phyloP scores from a whole-genome alignment of 2,888 invertebrate genomes.

The Eupithecia exiguata region DNA sequence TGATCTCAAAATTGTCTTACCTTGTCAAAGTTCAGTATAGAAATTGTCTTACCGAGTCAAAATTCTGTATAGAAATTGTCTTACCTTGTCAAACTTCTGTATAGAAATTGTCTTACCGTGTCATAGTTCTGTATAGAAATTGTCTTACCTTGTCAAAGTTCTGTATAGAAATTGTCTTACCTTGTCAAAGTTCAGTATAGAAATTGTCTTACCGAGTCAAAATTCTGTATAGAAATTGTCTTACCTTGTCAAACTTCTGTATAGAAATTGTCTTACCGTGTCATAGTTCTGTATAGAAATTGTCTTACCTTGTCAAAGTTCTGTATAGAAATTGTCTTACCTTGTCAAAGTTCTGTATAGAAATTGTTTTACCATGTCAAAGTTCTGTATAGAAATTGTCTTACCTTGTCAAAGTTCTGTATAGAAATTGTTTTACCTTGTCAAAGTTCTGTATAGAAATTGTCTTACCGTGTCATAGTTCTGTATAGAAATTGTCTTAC shows the following conservation, averaged over 20 bases:
- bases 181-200: not conserved
- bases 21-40: not conserved
- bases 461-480: not conserved
- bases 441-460: not conserved
- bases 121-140: not conserved
- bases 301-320: no score
- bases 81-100: not conserved
- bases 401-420: not conserved
- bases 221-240: not conserved
- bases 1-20: not conserved
- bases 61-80: not conserved
- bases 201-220: not conserved
- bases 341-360: not conserved
- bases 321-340: no score
- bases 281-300: not conserved
- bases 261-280: not conserved
- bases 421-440: not conserved
- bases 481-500: not conserved
- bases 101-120: not conserved
- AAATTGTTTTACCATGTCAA: not conserved
- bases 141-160: not conserved
- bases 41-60: not conserved
- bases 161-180: not conserved
- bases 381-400: not conserved
- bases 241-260: constrained; percentile 71